Evolutionary conservation across 2,888 invertebrate genomes (phyloP).

Genomic region (Apocheima hispidaria): DNA sequence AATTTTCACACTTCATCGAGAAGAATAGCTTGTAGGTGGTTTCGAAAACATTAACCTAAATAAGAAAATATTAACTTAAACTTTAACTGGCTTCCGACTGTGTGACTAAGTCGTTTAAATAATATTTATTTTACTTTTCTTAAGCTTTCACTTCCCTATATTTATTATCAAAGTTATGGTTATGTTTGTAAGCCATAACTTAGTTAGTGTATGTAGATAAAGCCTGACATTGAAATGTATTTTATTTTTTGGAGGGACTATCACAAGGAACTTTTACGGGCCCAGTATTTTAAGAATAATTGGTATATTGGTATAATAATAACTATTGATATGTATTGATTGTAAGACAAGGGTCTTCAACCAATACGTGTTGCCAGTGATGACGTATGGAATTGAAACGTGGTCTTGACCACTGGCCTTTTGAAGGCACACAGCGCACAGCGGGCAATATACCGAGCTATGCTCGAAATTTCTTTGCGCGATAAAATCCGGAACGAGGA

Average conservation of each 20-base stretch:
- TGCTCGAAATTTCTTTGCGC: too few species aligned
- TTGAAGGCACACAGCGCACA: too few species aligned
- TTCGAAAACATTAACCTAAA: conserved; percentile 45
- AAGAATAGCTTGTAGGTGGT: conserved; percentile 30
- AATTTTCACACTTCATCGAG: conserved; percentile 35
- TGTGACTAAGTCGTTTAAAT: conserved; percentile 40
- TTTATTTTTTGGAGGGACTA: conserved; percentile 14
- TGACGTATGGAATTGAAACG: too few species aligned
- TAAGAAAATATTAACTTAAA: conserved; percentile 39
- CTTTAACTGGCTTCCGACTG: conserved; percentile 42
- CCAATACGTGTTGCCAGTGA: too few species aligned
- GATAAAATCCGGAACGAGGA: too few species aligned
- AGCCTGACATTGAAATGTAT: conserved; percentile 10
- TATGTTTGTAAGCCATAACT: conserved; percentile 31
- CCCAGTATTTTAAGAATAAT: background rate
- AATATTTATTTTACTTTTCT: conserved; percentile 44
- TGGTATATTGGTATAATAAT: background rate
- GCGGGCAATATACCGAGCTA: too few species aligned
- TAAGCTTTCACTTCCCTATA: conserved; percentile 45
- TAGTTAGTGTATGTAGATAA: too few species aligned
- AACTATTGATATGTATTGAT: background rate
- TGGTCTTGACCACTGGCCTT: too few species aligned
- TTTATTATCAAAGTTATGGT: conserved; percentile 33
- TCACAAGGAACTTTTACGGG: conserved; percentile 22
- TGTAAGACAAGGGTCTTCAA: too few species aligned